Evolutionary conservation across 2,888 invertebrate species (phyloP), one percentile per base, ranked within the genome.

Genomic region (Mycogona germanica): DNA sequence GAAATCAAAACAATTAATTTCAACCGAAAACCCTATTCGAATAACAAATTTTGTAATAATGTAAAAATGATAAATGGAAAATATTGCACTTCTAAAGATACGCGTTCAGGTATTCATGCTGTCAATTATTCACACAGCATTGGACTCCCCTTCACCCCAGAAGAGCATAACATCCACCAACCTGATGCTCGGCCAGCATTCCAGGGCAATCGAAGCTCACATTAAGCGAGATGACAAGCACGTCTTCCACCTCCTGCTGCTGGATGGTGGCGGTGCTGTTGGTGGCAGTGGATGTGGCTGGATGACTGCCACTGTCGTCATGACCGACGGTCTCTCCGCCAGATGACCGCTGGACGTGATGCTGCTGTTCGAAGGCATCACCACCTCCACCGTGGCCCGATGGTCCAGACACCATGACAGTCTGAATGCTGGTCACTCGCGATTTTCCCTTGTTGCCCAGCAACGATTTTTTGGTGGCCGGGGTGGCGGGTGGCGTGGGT

Each of bases 171-270:
- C n/a, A n/a, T n/a, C n/a, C n/a, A n/a, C n/a, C n/a, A n/a, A n/a
- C n/a, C 68, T 81, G 80, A 56, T 79, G 77, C 67, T 83, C 82
- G 4, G 80, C 75, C 9, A 81, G 66, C 61, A 81, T 75, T 26
- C 82, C 82, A 17, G 82, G 75, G 60, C 78, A 79, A 60, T 80
- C 80, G 35, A 75, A 75, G 26, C 73, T 71, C 21, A 70, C 74
- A 51, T 74, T 72, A 51, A 86, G 75, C 21, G 81, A 79, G 62
- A 87, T 80, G 38, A 85, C 78, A 23, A 86, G 70, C n/a, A 86
- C 81, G 40, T 69, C 67, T 29, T 66, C 65, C 5, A 50, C 47
- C 19, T 50, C 42, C 12, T 25, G 28, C 6, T 21, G 19, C 29
- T 21, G 47, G 19, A n/a, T 30, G 19, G 46, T 42, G n/a, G 14